Percentiles rank a stretch among this genome's conserved stretches.
These are phyloP conservation scores for Elephas maximus DNA, from an alignment of 2,113 vertebrate species.

Conservation along the genomic window DNA sequence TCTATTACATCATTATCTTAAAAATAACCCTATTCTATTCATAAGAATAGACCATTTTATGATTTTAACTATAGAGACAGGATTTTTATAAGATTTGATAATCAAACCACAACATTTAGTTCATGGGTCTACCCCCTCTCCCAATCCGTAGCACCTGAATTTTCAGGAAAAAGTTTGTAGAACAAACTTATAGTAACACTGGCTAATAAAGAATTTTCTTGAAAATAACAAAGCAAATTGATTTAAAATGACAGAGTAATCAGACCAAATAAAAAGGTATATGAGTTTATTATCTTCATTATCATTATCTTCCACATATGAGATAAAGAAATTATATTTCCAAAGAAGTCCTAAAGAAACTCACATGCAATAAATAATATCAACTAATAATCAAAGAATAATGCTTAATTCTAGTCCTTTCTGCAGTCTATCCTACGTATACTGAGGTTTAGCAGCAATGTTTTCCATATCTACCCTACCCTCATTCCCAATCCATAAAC, in stretches of 20 bases:
- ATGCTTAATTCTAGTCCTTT: neutral
- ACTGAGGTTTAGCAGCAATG: accelerated
- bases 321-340: neutral
- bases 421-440: neutral
- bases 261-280: neutral
- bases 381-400: neutral
- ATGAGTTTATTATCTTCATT: neutral
- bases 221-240: neutral
- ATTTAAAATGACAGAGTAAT: neutral
- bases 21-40: neutral
- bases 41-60: neutral
- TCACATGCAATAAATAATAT: neutral
- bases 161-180: neutral
- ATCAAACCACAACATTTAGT: neutral
- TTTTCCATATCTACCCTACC: neutral
- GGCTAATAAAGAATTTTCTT: neutral
- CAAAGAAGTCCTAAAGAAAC: neutral
- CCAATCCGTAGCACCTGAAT: neutral
- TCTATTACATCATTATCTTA: neutral
- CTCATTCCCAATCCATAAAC: neutral
- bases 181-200: neutral
- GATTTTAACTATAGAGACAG: neutral
- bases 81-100: neutral
- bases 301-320: neutral
- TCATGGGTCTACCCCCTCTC: neutral